Evolutionary conservation across 2,113 vertebrate genomes (phyloP).

Genomic region (Corythornis madagascariensis): DNA sequence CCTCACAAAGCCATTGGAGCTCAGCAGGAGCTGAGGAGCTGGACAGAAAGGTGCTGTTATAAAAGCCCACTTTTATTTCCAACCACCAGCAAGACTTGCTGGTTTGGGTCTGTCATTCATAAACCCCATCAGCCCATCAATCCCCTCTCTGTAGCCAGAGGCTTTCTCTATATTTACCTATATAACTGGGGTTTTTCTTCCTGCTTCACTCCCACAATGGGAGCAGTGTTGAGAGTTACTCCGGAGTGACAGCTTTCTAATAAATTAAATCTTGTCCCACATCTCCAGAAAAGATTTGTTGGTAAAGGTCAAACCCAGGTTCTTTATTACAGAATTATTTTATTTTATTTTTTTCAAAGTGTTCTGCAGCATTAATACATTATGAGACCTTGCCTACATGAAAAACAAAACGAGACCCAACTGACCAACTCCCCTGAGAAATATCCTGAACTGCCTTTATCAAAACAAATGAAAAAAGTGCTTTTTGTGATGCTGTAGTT

Average conservation of each 20-base stretch:
- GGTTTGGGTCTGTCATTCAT: neutral
- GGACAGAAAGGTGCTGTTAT: neutral
- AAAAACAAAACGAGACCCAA: conserved; percentile 37
- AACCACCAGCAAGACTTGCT: neutral
- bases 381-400: conserved; percentile 1
- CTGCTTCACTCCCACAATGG: neutral
- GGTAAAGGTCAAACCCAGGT: neutral
- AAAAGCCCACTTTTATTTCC: neutral
- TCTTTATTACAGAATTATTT: neutral
- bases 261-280: conserved; percentile 11
- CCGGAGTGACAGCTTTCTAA: neutral
- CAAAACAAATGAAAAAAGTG: conserved; percentile 11
- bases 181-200: neutral
- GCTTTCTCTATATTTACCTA: neutral
- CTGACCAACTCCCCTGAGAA: conserved; percentile 18
- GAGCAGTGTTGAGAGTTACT: neutral
- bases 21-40: neutral
- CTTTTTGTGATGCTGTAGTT: neutral
- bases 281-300: conserved; percentile 33
- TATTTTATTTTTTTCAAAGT: neutral
- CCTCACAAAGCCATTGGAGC: neutral
- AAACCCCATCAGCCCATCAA: neutral
- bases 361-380: neutral
- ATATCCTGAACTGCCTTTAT: conserved; percentile 28
- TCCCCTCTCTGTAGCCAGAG: neutral